Percentiles rank a stretch among this genome's conserved stretches.
Conservation (phyloP, 1,140 invertebrate species). For the Gonatopus flavifemur region DNA sequence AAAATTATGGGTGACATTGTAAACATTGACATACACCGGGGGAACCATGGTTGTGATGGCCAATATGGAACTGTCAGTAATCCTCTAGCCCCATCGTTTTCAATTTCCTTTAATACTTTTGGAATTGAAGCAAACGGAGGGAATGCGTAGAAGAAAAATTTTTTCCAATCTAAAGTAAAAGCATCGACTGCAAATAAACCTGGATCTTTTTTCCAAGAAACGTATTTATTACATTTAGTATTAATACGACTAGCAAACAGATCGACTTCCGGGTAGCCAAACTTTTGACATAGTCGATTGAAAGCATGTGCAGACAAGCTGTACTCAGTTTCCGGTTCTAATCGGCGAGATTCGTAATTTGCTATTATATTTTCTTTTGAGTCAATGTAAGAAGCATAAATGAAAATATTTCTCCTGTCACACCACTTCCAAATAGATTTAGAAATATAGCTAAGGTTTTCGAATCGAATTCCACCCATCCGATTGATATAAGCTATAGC, state of each 20-base stretch:
- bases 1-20: constrained; percentile 20
- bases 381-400: constrained; percentile 22
- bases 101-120: constrained; percentile 24
- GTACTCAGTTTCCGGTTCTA: constrained; percentile 14
- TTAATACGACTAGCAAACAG: constrained; percentile 15
- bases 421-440: constrained; percentile 21
- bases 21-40: constrained; percentile 21
- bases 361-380: constrained; percentile 18
- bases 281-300: background rate
- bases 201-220: constrained; percentile 21
- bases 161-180: constrained; percentile 20
- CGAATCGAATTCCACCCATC: constrained; percentile 9
- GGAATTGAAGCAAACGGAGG: constrained; percentile 28
- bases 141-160: constrained; percentile 32
- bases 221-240: constrained; percentile 11
- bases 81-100: constrained; percentile 20
- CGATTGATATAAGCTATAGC: constrained; percentile 23
- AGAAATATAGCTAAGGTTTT: constrained; percentile 7
- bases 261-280: constrained; percentile 15
- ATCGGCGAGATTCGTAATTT: constrained; percentile 14
- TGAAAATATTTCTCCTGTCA: constrained; percentile 14
- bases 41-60: constrained; percentile 34
- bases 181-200: constrained; percentile 13
- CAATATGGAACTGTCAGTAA: constrained; percentile 28
- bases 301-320: constrained; percentile 7